Base-by-base conservation (phyloP, 1,140 invertebrate species). In the Saccostrea cuccullata region DNA sequence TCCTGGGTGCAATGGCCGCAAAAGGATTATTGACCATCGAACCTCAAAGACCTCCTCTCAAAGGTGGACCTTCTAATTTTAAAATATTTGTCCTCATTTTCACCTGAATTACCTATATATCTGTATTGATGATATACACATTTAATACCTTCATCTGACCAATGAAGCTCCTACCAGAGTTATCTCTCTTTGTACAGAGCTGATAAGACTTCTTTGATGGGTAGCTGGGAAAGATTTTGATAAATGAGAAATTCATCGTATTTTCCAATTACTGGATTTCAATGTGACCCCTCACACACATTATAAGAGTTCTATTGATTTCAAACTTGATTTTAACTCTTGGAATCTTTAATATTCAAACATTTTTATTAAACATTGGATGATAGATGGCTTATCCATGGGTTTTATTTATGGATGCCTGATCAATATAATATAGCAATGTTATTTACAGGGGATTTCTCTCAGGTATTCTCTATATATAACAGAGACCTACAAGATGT, bases 101-200 rank as follows among this genome's bases (percentile, higher is more conserved):
- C 30, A 77, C 70, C 70, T 77, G 60, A 12, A 36, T 30, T 77
- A 36, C 15, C 26, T 77, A 40, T 73, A 73, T 73, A 36, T 36
- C 30, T 36, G 2, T 36, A 36, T 23, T 67, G 47, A 47, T 47
- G 17, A 64, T 64, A 64, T 47, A 47, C 9, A 9, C 9, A 47
- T 64, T 64, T 64, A 64, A 20, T 64, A 64, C 26, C 26, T 36
- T 3, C 12, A 3, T 9, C 26, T 77, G 70, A 77, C 70, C 70
- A 30, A 36, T 77, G 13, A 77, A 12, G 9, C 23, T 30, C 13
- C 11, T 30, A 26, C 3, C 13, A 77, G 70, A 77, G 70, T 77
- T 77, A 13, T 77, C 70, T 77, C 70, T 77, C 70, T 77, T 77
- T 26, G 30, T 17, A 36, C 26, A 77, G 70, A 36, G 26, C 58